phyloP scores from a whole-genome alignment of 2,113 vertebrate species.

The Myiagra hebetior region DNA sequence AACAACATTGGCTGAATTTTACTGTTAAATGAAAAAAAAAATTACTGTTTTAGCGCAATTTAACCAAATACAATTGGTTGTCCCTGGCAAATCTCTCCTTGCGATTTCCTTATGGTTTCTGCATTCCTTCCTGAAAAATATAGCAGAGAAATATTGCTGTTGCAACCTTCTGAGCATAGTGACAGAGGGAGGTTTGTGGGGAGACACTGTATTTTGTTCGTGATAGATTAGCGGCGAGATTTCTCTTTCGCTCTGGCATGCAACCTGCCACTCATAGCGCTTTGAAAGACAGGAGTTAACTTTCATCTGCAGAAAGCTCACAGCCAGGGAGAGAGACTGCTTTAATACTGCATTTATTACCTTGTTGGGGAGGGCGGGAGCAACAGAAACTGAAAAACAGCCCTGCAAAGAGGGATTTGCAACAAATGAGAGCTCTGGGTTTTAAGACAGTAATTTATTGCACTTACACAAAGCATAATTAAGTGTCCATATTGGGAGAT shows the following conservation, averaged over 20 bases:
- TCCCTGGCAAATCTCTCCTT: conserved; percentile 20
- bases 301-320: conserved; percentile 56
- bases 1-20: conserved; percentile 65
- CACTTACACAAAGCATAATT: neutral
- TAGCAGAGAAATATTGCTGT: conserved; percentile 12
- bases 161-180: neutral
- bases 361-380: neutral
- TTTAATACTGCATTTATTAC: conserved; percentile 16
- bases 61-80: conserved; percentile 42
- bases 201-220: neutral
- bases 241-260: neutral
- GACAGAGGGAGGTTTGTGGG: neutral
- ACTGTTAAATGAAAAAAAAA: conserved; percentile 40
- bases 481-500: neutral
- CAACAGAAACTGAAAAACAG: neutral
- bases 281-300: conserved; percentile 58
- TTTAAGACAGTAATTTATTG: conserved; percentile 27
- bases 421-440: neutral
- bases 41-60: conserved; percentile 50
- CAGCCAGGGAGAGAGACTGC: conserved; percentile 9
- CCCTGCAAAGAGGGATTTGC: neutral
- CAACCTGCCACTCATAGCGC: conserved; percentile 33
- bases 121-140: conserved; percentile 1
- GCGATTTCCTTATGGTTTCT: conserved; percentile 2
- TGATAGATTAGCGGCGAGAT: conserved; percentile 22